Evolutionary conservation across 2,888 invertebrate species (phyloP).

Genomic region (Halocaridina rubra): DNA sequence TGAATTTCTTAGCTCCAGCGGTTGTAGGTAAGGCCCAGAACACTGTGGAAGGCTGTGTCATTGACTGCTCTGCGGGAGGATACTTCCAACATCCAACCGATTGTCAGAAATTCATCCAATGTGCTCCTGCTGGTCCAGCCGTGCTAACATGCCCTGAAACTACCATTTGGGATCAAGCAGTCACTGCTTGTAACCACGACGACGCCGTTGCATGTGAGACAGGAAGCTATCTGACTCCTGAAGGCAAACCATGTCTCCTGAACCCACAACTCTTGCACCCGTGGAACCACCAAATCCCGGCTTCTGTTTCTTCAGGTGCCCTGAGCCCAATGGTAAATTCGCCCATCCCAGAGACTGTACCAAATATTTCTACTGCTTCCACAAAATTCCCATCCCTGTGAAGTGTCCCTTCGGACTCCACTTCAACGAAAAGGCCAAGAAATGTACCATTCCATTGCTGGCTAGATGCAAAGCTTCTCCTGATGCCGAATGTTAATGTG

Average conservation of each 20-base stretch:
- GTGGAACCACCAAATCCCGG: not conserved
- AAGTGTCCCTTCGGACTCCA: not conserved
- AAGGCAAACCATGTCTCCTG: conserved; percentile 16
- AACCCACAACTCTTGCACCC: not conserved
- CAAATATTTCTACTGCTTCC: not conserved
- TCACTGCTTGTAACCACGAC: conserved; percentile 12
- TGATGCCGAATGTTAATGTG: not conserved
- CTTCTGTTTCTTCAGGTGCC: not conserved
- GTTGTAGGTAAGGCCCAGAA: not conserved
- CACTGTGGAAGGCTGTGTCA: conserved; percentile 16
- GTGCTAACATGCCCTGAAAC: conserved; percentile 22
- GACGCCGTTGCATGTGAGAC: conserved; percentile 19
- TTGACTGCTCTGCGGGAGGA: conserved; percentile 10
- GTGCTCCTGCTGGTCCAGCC: conserved; percentile 18
- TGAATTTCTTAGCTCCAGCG: too few species aligned
- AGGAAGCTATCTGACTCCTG: conserved; percentile 30
- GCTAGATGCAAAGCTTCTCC: not conserved
- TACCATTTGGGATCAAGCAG: conserved; percentile 21
- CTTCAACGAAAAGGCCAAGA: not conserved
- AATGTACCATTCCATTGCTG: not conserved
- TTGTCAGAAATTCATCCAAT: conserved; percentile 51
- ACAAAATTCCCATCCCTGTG: not conserved
- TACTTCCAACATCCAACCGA: conserved; percentile 53
- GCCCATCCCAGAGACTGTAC: not conserved
- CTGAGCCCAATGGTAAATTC: not conserved